Evolutionary conservation across 2,888 invertebrate genomes (phyloP).

Genomic region (Argyresthia goedartella): DNA sequence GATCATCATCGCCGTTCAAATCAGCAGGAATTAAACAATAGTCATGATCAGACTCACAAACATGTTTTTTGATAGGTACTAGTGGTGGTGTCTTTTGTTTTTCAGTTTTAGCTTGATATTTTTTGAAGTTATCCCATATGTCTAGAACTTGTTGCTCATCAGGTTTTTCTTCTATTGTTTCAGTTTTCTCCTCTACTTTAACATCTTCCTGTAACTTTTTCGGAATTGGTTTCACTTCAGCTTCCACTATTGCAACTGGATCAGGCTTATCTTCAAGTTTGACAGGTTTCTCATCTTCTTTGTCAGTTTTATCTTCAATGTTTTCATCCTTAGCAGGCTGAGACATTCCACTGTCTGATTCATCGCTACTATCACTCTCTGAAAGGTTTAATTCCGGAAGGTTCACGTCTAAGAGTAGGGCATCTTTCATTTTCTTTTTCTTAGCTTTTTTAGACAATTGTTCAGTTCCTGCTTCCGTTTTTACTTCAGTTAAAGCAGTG

Average conservation of each 20-base stretch:
- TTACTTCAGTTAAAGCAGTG: constrained; percentile 26
- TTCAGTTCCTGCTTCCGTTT: constrained; percentile 36
- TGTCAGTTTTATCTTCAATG: constrained; percentile 26
- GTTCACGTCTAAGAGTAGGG: constrained; percentile 66
- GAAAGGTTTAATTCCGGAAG: constrained; percentile 87
- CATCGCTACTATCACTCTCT: constrained; percentile 85
- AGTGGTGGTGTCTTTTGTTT: constrained; percentile 57
- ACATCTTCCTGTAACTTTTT: constrained; percentile 15
- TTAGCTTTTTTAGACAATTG: constrained; percentile 50
- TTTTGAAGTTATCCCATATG: constrained; percentile 84
- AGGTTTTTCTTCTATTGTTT: constrained; percentile 43
- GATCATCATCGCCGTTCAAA: constrained; percentile 56
- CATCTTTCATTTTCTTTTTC: constrained; percentile 58
- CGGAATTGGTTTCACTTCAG: constrained; percentile 12
- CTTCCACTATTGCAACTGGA: constrained; percentile 12
- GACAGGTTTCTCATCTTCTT: constrained; percentile 20
- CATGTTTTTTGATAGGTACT: constrained; percentile 66
- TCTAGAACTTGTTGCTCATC: constrained; percentile 74
- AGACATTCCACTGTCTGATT: constrained; percentile 56
- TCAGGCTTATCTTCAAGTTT: constrained; percentile 9
- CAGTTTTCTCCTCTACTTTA: constrained; percentile 16
- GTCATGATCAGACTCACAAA: constrained; percentile 80
- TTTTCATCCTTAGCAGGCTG: constrained; percentile 14
- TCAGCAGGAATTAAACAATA: constrained; percentile 74
- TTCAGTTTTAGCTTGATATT: constrained; percentile 78